A percentile compares a stretch with the other conserved stretches of the same genome.
Evolutionary conservation across 2,797 vertebrate species (phyloP).

Genomic region (Cetoscarus ocellatus): DNA sequence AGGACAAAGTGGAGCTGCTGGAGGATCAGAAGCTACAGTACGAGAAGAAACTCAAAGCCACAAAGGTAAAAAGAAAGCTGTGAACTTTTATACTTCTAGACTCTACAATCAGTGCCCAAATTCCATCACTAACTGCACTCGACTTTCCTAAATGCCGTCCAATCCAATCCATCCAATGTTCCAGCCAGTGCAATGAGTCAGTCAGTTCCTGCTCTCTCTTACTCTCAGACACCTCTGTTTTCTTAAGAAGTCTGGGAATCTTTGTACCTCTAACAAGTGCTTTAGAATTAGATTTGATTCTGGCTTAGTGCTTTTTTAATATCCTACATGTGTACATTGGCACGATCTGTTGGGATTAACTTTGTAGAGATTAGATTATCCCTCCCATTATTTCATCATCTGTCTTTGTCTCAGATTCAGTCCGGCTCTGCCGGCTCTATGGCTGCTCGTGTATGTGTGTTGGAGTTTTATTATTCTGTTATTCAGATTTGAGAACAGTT

Average conservation of each 20-base stretch:
- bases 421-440: not conserved
- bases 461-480: slow-evolving; percentile 14
- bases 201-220: slow-evolving; percentile 33
- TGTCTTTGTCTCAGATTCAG: slow-evolving; percentile 4
- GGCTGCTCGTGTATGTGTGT: slow-evolving; percentile 23
- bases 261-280: slow-evolving; percentile 14
- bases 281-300: slow-evolving; percentile 56
- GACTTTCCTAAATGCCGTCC: slow-evolving; percentile 70
- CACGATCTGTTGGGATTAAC: slow-evolving; percentile 5
- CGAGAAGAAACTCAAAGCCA: slow-evolving; percentile 93
- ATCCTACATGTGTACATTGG: slow-evolving; percentile 26
- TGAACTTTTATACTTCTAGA: slow-evolving; percentile 36
- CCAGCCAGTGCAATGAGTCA: slow-evolving; percentile 70
- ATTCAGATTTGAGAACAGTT: not conserved
- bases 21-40: slow-evolving; percentile 94
- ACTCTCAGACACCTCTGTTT: slow-evolving; percentile 56
- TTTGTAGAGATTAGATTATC: slow-evolving; percentile 2
- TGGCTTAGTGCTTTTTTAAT: slow-evolving; percentile 17
- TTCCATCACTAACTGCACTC: slow-evolving; percentile 63
- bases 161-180: slow-evolving; percentile 58
- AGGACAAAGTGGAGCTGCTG: slow-evolving; percentile 93
- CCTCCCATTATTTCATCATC: slow-evolving; percentile 17
- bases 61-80: slow-evolving; percentile 87
- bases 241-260: slow-evolving; percentile 32
- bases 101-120: slow-evolving; percentile 41